These are phyloP conservation scores for Chalcis sispes DNA, from an alignment of 2,888 invertebrate genomes.

Conservation along the genomic window DNA sequence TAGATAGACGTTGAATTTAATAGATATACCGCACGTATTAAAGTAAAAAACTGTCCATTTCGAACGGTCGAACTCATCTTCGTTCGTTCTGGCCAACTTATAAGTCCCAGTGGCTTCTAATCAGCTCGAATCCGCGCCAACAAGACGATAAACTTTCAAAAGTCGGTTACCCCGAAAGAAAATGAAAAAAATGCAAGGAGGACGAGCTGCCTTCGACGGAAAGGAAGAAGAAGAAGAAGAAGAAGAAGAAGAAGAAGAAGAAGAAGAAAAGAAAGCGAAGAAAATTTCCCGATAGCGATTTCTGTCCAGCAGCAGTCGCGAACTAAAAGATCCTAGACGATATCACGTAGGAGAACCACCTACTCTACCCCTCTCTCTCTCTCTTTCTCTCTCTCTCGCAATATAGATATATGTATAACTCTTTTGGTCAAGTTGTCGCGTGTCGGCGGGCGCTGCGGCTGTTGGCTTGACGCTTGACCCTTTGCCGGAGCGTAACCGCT, in stretches of 20 bases:
- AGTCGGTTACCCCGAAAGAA: constrained; percentile 22
- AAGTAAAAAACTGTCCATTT: constrained; percentile 14
- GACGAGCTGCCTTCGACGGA: neutral
- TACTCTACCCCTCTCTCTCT: neutral
- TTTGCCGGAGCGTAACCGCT: constrained; percentile 38
- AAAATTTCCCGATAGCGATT: constrained; percentile 42
- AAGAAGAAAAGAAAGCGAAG: neutral
- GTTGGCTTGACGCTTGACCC: constrained; percentile 49
- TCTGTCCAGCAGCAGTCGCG: constrained; percentile 20
- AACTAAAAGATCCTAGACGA: constrained; percentile 32
- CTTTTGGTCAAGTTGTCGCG: constrained; percentile 52
- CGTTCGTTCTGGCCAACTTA: neutral
- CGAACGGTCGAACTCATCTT: neutral
- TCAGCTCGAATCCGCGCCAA: constrained; percentile 49
- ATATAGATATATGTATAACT: constrained; percentile 45
- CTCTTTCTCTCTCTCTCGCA: neutral
- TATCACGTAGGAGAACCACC: constrained; percentile 33
- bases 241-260: neutral
- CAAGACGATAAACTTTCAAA: constrained; percentile 48
- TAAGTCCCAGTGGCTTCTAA: constrained; percentile 41
- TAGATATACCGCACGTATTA: constrained; percentile 2
- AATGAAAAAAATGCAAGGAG: constrained; percentile 8
- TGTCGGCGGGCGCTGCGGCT: constrained; percentile 5
- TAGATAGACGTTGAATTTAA: neutral
- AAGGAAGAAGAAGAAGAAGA: neutral